Percentiles rank a stretch among this genome's conserved stretches.
Evolutionary conservation across 1,140 invertebrate species (phyloP).

Genomic region (Hycleus phaleratus): DNA sequence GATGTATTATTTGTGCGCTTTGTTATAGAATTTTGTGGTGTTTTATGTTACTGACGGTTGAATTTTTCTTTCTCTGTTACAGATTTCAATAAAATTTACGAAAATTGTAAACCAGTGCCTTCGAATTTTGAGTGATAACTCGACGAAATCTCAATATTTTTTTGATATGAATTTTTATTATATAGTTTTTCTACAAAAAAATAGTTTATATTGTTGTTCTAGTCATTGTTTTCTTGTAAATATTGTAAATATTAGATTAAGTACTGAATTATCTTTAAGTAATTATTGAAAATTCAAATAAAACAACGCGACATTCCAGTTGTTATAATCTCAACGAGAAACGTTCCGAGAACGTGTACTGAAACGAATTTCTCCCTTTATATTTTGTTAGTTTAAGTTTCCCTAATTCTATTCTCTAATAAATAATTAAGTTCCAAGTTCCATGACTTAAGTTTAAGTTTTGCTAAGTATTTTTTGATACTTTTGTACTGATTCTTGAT

Average conservation of each 20-base stretch:
- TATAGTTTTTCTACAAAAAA: conserved; percentile 20
- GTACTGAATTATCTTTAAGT: too few relatives aligned
- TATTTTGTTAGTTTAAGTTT: too few relatives aligned
- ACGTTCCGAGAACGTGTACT: too few relatives aligned
- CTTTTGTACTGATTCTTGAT: conserved; percentile 20
- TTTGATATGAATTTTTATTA: conserved; percentile 4
- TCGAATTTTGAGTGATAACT: conserved; percentile 34
- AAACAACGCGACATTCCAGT: too few relatives aligned
- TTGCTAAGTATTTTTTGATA: conserved; percentile 13
- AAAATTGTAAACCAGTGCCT: conserved; percentile 30
- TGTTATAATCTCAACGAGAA: too few relatives aligned
- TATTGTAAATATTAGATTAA: conserved; percentile 31
- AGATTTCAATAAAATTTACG: conserved; percentile 23
- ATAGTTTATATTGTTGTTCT: conserved; percentile 34
- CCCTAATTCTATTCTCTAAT: background rate
- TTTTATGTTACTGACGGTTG: background rate
- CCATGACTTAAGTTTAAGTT: conserved; percentile 5
- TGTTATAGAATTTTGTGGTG: background rate
- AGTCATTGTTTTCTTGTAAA: conserved; percentile 35
- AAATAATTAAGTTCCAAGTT: conserved; percentile 6
- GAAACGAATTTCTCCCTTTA: too few relatives aligned
- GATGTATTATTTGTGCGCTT: background rate
- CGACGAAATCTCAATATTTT: conserved; percentile 7
- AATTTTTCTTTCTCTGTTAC: conserved; percentile 29
- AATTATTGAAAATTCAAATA: too few relatives aligned